These are phyloP conservation scores for Zaprionus taronus DNA, from an alignment of 1,140 invertebrate species.

Conservation along the genomic window DNA sequence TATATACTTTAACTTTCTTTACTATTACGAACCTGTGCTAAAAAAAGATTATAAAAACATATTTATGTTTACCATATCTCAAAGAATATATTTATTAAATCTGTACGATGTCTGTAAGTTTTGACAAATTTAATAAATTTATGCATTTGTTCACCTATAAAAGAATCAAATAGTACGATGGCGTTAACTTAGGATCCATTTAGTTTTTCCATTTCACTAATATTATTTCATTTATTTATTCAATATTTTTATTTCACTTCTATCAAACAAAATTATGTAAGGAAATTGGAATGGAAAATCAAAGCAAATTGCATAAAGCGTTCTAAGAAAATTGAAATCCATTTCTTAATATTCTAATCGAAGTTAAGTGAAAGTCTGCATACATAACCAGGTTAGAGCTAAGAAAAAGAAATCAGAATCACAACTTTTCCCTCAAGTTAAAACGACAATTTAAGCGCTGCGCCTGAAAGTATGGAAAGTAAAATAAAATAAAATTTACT, in stretches of 20 bases:
- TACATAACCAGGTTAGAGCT: not conserved
- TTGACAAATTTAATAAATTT: too few relatives aligned
- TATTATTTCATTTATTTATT: too few relatives aligned
- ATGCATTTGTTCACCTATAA: too few relatives aligned
- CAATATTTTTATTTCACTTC: not conserved
- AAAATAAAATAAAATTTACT: constrained; percentile 1
- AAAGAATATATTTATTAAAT: too few relatives aligned
- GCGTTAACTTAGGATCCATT: too few relatives aligned
- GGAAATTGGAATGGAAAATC: not conserved
- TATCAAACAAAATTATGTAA: not conserved
- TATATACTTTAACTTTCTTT: too few relatives aligned
- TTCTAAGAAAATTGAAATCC: not conserved
- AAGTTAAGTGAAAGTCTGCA: constrained; percentile 3
- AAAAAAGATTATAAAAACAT: too few relatives aligned
- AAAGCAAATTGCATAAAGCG: not conserved
- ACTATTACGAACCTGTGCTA: too few relatives aligned
- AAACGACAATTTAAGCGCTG: not conserved
- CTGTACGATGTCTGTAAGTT: too few relatives aligned
- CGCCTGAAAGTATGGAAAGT: constrained; percentile 63
- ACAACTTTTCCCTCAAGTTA: not conserved
- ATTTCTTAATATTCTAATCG: not conserved
- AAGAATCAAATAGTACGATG: too few relatives aligned
- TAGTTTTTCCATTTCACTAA: not conserved
- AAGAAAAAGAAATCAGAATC: not conserved
- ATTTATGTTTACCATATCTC: too few relatives aligned